Base-by-base conservation (phyloP, 2,888 invertebrate genomes). In the Chloroclysta siterata region DNA sequence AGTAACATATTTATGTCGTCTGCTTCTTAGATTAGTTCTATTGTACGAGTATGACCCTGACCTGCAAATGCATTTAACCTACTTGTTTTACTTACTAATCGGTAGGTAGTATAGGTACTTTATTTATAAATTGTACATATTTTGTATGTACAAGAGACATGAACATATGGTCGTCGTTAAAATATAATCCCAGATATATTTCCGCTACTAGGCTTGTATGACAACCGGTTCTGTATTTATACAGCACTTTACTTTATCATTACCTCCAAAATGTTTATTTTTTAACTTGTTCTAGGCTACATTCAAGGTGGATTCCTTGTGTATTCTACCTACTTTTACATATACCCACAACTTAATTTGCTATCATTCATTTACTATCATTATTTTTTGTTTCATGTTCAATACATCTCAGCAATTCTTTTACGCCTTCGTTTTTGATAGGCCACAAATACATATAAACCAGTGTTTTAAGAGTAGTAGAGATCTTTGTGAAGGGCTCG, bases 261-360 rank as follows among this genome's bases (percentile, higher is more conserved):
- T 48, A 39, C 55, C 55, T 63, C 53, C 47, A 53, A 60, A 63
- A 50, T 59, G 14, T 53, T 57, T 63, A 60, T 53, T 63, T n/a
- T 47, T 53, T 51, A 46, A 54, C 53, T 17, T 44, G 29, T 52
- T 55, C 61, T 57, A 54, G 57, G 54, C 50, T 61, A 57, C n/a
- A 46, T 48, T 52, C 60, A 60, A 60, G 60, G 60, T 28, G n/a
- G 17, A 33, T 14, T 57, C 15, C 22, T 15, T 13, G 29, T 22
- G 33, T 7, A 29, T 15, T 41, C 28, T 53, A 36, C 53, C 41
- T 41, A 44, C 17, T 46, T 2, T 39, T 33, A n/a, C n/a, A n/a
- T n/a, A n/a, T n/a, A 8, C 7, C 33, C 33, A 33, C 7, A 33
- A 11, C 36, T 7, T 39, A 0, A 39, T 39, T 39, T 11, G 5